Percentiles rank a stretch among this genome's conserved stretches.
phyloP scores from a whole-genome alignment of 2,888 invertebrate species.

The Luffia ferchaultella region DNA sequence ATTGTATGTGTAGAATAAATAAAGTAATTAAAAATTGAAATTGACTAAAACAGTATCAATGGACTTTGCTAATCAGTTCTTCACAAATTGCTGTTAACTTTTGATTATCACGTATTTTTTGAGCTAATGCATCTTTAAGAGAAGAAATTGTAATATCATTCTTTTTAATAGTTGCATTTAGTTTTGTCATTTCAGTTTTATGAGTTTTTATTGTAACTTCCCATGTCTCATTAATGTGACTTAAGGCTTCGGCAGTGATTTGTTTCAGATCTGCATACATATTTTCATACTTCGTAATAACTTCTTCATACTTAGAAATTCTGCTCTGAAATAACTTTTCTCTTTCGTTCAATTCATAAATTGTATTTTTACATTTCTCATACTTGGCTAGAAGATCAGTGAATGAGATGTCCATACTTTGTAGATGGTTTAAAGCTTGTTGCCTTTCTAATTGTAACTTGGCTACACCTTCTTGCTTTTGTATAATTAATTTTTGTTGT shows the following conservation, averaged over 20 bases:
- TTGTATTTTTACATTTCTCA: slow-evolving; percentile 69
- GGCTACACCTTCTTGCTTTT: slow-evolving; percentile 47
- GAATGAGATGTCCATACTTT: slow-evolving; percentile 69
- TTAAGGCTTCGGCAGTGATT: slow-evolving; percentile 85
- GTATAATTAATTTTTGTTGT: slow-evolving; percentile 70
- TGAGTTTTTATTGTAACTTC: slow-evolving; percentile 75
- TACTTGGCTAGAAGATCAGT: slow-evolving; percentile 69
- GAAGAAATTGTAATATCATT: slow-evolving; percentile 87
- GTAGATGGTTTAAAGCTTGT: slow-evolving; percentile 64
- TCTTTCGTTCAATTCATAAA: slow-evolving; percentile 57
- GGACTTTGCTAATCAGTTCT: slow-evolving; percentile 77
- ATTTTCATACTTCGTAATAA: slow-evolving; percentile 77
- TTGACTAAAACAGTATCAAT: no score
- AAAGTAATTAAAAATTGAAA: no score
- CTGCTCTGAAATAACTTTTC: slow-evolving; percentile 75
- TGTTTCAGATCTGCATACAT: slow-evolving; percentile 85
- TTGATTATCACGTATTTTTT: slow-evolving; percentile 88
- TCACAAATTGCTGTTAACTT: slow-evolving; percentile 92
- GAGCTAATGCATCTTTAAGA: slow-evolving; percentile 81
- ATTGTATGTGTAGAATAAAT: no score
- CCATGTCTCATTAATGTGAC: slow-evolving; percentile 77
- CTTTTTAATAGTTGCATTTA: slow-evolving; percentile 86
- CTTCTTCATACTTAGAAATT: slow-evolving; percentile 73
- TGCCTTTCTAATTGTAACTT: slow-evolving; percentile 63
- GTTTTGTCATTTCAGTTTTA: slow-evolving; percentile 79